Base-by-base conservation (phyloP, 2,797 vertebrate genomes). In the Lindbergichthys nudifrons region DNA sequence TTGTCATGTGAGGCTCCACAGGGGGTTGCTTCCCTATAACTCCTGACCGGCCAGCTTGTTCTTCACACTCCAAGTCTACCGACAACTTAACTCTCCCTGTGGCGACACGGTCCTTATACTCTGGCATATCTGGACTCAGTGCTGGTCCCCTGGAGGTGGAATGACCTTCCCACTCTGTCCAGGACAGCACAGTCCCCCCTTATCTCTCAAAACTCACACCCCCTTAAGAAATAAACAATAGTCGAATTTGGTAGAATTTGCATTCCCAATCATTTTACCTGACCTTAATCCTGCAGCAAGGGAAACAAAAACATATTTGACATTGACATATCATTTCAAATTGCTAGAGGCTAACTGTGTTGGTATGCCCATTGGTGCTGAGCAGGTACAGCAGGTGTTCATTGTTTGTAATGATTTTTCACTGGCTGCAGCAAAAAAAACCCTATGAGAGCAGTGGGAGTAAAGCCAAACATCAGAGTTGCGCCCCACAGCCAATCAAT, bases 21-120 rank as follows among this genome's bases (percentile, higher is more conserved):
- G 18, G 36, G 32, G 43, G 62, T 51, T 50, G 8, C 23, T 23
- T 75, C 48, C 51, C 32, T 30, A 41, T 65, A 54, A 59, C 73
- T 79, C 65, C 54, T 48, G 41, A 52, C 58, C 6, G 16, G 66
- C 39, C 54, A 26, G 59, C 70, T 72, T 81, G 48, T 69, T 83
- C 71, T 63, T 79, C 70, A 81, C 71, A 71, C 64, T 36, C 61
- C 56, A 59, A 51, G 65, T 73, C 69, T 11, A 21, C 69, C 39
- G 21, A 71, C 74, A 57, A 41, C 51, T 66, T 76, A 75, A 70
- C 41, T 16, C 56, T 77, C 70, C 80, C 84, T 66, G 73, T 63
- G 70, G 84, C 16, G 39, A 78, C 70, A 32, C 2, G 58, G 52
- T 62, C 74, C 70, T 88, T 85, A 79, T n/a, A 73, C 42, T 64